phyloP scores from a whole-genome alignment of 2,113 vertebrate genomes.

The Indri indri region DNA sequence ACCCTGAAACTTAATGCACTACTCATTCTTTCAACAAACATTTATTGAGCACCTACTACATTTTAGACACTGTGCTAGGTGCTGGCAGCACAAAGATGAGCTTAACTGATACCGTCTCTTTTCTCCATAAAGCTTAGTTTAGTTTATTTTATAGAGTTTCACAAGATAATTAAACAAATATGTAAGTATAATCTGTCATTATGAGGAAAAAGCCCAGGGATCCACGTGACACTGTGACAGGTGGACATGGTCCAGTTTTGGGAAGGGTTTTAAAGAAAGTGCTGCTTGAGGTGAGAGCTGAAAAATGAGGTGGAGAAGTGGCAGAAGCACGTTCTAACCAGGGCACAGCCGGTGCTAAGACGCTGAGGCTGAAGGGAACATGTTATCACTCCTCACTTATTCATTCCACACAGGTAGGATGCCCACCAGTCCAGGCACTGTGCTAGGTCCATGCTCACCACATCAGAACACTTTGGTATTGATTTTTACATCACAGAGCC shows the following conservation, averaged over 20 bases:
- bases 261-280: constrained; percentile 12
- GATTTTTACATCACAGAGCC: background rate
- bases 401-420: background rate
- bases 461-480: background rate
- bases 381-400: background rate
- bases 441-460: background rate
- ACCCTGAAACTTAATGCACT: background rate
- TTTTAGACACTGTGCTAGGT: background rate
- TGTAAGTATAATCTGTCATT: background rate
- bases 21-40: background rate
- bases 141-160: background rate
- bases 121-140: background rate
- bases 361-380: background rate
- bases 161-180: background rate
- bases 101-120: background rate
- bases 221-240: background rate
- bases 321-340: background rate
- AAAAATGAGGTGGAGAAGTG: background rate
- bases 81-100: background rate
- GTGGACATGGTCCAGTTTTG: background rate
- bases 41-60: background rate
- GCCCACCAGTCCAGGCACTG: background rate
- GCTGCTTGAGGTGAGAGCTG: background rate
- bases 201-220: background rate
- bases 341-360: background rate